Conservation (phyloP, 2,797 vertebrate genomes). For the Vespertilio murinus region DNA sequence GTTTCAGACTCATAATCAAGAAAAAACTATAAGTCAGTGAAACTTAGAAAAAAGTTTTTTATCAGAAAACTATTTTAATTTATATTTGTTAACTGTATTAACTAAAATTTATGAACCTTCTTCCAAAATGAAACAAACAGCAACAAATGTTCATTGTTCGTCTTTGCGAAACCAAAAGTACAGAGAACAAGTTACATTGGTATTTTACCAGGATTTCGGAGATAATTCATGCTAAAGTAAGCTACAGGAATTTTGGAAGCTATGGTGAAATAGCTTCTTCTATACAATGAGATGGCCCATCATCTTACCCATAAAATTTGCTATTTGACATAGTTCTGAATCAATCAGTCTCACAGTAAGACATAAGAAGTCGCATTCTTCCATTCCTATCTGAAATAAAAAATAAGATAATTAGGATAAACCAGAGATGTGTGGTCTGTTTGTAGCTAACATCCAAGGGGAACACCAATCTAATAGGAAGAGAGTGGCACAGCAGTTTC, state of each 20-base stretch:
- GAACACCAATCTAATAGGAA: not conserved
- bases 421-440: not conserved
- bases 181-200: not conserved
- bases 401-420: not conserved
- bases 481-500: not conserved
- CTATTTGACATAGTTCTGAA: not conserved
- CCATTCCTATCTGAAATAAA: not conserved
- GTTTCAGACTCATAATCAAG: conserved; percentile 41
- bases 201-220: not conserved
- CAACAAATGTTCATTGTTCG: not conserved
- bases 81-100: not conserved
- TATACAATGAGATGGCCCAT: not conserved
- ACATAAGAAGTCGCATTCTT: not conserved
- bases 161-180: not conserved
- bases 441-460: not conserved
- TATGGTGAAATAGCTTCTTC: not conserved
- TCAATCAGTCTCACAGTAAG: not conserved
- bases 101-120: not conserved
- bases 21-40: conserved; percentile 42
- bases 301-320: not conserved
- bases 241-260: not conserved
- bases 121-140: not conserved
- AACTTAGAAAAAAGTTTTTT: conserved; percentile 26
- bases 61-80: conserved; percentile 5
- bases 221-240: not conserved